Conservation (phyloP, 2,888 invertebrate genomes). For the Pycnomerus fuliginosus region DNA sequence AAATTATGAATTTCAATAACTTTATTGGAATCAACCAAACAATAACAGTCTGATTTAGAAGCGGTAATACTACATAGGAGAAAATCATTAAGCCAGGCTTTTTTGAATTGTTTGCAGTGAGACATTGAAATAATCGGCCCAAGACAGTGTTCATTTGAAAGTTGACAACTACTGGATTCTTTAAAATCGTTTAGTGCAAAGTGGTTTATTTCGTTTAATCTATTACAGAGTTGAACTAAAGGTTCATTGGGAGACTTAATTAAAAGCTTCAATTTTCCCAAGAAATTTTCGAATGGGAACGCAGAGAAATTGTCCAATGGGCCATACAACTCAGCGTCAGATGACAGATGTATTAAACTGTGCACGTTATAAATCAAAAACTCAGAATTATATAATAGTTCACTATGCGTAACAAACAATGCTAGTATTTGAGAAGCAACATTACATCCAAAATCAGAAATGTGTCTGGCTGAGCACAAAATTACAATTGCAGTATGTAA, state of each 20-base stretch:
- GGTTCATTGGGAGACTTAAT: conserved; percentile 22
- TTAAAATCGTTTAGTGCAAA: no score
- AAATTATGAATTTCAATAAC: conserved; percentile 8
- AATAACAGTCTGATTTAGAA: conserved; percentile 4
- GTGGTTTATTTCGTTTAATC: no score
- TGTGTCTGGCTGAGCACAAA: no score
- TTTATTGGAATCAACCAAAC: not conserved
- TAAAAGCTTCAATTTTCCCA: conserved; percentile 13
- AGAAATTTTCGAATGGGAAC: conserved; percentile 23
- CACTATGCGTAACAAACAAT: conserved; percentile 19
- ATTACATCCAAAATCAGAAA: no score
- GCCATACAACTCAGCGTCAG: conserved; percentile 20
- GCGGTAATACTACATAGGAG: not conserved
- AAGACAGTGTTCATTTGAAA: not conserved
- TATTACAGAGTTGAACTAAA: conserved; percentile 16
- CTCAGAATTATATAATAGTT: conserved; percentile 19
- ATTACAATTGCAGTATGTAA: no score
- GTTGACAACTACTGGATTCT: not conserved
- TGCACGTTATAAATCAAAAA: conserved; percentile 26
- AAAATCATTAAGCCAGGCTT: conserved; percentile 2
- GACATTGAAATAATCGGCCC: conserved; percentile 1
- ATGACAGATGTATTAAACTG: conserved; percentile 19
- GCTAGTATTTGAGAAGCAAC: no score
- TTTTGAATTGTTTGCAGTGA: conserved; percentile 2
- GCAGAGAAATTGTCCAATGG: conserved; percentile 17